Base-by-base conservation (phyloP, 1,140 invertebrate genomes). In the Magallana gigas region DNA sequence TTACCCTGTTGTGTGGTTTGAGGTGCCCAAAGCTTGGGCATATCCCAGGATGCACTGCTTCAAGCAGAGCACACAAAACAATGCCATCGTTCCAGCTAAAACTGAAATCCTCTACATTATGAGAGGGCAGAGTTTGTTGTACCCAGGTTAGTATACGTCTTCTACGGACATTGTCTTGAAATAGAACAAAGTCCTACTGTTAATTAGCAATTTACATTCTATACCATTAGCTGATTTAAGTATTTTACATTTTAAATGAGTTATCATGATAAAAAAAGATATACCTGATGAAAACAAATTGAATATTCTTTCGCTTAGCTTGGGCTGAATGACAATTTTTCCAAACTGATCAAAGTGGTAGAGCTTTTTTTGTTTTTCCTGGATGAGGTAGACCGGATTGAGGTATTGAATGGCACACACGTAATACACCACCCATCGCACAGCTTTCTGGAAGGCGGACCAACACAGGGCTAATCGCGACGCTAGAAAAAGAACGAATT, bases 1-100 rank as follows among this genome's bases (percentile, higher is more conserved):
- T 92, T 14, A 94, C 89, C 1, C 91, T 87, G 87, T 95, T 92
- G 18, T 94, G 91, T 0, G 91, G 91, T 85, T 94, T 93, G 8
- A 95, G 91, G 2, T 94, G 90, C 56, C 93, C 88, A 76, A 91
- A 93, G n/a, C 93, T 91, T 0, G 94, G 94, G 90, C 93, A 95
- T 16, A 92, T 88, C 0, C 94, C 94, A 4, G 94, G 94, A 23
- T 90, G 89, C 12, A 95, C 83, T 1, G 92, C 90, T 83, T 95
- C 94, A 12, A 95, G 64, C 0, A 95, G 89, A 57, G 93, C 92
- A 85, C 94, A 94, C 1, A 95, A 89, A 0, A 91, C 91, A 36
- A 94, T 92, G 1, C 95, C 95, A 89, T 95, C 93, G 7, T 93
- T 91, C 95, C 95, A 95, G 62, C 90, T 90, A 0, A 90, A 86